These are phyloP conservation scores for Papilio aristodemus DNA, from an alignment of 1,140 invertebrate species.

Conservation along the genomic window DNA sequence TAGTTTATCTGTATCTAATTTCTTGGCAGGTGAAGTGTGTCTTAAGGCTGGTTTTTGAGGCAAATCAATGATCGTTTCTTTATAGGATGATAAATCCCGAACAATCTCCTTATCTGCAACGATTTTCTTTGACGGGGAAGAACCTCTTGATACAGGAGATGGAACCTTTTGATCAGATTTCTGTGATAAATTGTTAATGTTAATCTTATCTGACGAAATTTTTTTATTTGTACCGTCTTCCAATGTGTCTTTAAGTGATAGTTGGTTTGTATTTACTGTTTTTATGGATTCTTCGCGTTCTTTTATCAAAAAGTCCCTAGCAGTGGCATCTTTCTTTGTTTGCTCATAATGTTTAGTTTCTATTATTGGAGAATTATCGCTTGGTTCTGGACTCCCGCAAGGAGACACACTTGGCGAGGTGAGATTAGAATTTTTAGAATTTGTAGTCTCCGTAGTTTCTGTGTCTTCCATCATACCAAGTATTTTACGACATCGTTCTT, in stretches of 20 bases:
- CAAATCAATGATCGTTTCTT: background rate
- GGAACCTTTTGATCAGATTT: background rate
- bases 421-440: conserved; percentile 37
- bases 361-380: conserved; percentile 44
- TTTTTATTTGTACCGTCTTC: background rate
- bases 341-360: conserved; percentile 32
- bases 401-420: conserved; percentile 57
- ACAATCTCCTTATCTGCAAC: background rate
- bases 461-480: conserved; percentile 81
- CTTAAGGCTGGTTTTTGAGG: conserved; percentile 3
- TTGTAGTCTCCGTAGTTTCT: conserved; percentile 12
- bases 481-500: conserved; percentile 85
- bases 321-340: conserved; percentile 39
- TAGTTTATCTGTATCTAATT: conserved; percentile 16
- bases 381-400: conserved; percentile 52
- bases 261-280: background rate
- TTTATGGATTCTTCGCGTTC: conserved; percentile 6
- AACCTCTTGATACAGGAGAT: conserved; percentile 28
- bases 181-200: background rate
- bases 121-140: conserved; percentile 6
- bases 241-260: background rate
- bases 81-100: conserved; percentile 3
- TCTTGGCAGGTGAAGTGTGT: conserved; percentile 6
- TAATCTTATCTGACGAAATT: background rate
- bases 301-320: conserved; percentile 41